Conservation (phyloP, 2,113 vertebrate genomes). For the Noctilio leporinus region DNA sequence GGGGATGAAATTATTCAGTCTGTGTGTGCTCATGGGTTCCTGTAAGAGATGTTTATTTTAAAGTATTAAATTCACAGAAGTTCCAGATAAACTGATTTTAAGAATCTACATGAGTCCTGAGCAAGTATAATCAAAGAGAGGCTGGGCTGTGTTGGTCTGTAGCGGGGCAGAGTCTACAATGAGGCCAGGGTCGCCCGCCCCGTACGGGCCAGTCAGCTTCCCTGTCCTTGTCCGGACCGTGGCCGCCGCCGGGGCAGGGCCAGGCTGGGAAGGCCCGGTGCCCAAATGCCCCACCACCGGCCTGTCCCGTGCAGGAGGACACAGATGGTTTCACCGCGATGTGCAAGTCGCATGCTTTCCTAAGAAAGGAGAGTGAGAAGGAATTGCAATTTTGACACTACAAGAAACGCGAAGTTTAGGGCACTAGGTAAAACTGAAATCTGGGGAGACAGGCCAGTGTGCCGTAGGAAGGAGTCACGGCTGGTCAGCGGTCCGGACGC, state of each 20-base stretch:
- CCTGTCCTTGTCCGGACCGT: neutral
- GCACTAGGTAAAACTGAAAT: neutral
- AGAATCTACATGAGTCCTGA: neutral
- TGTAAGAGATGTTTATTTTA: neutral
- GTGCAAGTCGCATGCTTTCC: neutral
- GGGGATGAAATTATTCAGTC: slow-evolving; percentile 4
- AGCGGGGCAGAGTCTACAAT: neutral
- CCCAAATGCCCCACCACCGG: accelerated
- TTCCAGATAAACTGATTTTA: neutral
- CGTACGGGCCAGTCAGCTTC: accelerated
- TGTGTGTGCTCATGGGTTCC: neutral
- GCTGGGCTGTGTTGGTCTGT: neutral
- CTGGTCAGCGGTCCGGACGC: neutral
- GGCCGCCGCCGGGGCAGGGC: too few relatives aligned
- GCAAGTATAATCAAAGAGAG: neutral
- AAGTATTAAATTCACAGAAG: neutral
- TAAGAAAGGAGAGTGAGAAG: neutral
- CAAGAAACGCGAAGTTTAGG: neutral
- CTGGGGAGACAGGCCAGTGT: slow-evolving; percentile 51
- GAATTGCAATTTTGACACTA: neutral
- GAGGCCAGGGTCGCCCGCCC: neutral
- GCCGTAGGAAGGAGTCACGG: slow-evolving; percentile 35
- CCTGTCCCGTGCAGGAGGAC: neutral
- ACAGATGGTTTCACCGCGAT: accelerated
- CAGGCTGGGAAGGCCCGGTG: neutral